Evolutionary conservation across 2,113 vertebrate species (phyloP).

Genomic region (Ptychochromis oligacanthus): DNA sequence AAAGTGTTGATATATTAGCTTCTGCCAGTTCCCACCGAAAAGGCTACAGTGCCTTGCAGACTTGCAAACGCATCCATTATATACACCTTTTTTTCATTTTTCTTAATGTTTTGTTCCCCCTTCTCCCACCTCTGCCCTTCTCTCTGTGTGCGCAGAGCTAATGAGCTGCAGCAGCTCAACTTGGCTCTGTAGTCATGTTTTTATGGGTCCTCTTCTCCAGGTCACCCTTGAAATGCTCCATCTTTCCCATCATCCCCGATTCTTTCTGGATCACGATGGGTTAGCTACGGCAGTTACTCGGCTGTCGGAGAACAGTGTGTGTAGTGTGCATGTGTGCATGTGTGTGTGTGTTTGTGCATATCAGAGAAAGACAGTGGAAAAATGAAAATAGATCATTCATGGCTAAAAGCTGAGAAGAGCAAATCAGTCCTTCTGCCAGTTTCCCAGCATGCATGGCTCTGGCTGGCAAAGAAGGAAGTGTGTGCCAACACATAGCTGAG

Average conservation of each 20-base stretch:
- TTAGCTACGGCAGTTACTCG: conserved; percentile 16
- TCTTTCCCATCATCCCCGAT: conserved; percentile 48
- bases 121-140: neutral
- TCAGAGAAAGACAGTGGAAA: conserved; percentile 29
- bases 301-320: conserved; percentile 13
- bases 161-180: neutral
- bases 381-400: conserved; percentile 68
- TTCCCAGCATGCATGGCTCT: conserved; percentile 58
- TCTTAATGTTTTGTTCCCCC: neutral
- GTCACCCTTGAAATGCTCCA: conserved; percentile 41
- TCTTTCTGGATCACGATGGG: conserved; percentile 38
- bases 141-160: neutral
- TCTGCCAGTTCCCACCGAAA: neutral
- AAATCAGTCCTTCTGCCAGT: conserved; percentile 54
- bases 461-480: conserved; percentile 37
- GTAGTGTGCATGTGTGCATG: neutral
- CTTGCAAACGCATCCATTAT: conserved; percentile 11
- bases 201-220: neutral
- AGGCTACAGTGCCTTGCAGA: neutral
- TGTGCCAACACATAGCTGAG: conserved; percentile 48
- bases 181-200: neutral
- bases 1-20: neutral
- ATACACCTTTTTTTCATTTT: neutral
- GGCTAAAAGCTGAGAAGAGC: conserved; percentile 53
- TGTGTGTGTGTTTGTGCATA: neutral